Percentiles rank a stretch among this genome's conserved stretches.
Conservation (phyloP, 2,888 invertebrate species). For the Alsophila aescularia region DNA sequence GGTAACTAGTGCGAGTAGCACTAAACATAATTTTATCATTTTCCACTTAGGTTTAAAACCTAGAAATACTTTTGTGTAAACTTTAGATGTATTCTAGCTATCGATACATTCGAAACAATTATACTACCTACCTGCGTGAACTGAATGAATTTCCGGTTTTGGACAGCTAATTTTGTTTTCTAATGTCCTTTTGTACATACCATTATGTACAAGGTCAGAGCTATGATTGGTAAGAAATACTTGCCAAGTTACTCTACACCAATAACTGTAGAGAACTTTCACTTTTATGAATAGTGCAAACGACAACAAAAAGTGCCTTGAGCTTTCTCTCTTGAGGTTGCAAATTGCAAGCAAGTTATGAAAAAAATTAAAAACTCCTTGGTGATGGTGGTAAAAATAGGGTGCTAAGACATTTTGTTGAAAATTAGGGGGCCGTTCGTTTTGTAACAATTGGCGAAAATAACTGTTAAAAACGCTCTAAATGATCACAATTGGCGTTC, state of each 20-base stretch:
- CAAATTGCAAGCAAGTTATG: neutral
- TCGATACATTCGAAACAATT: too few relatives aligned
- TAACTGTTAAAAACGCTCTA: too few relatives aligned
- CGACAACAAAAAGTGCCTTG: neutral
- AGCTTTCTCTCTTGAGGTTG: neutral
- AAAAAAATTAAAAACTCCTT: too few relatives aligned
- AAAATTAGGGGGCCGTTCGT: too few relatives aligned
- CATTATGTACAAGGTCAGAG: slow-evolving; percentile 40
- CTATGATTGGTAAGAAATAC: slow-evolving; percentile 45
- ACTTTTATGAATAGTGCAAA: slow-evolving; percentile 50
- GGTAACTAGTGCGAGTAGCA: slow-evolving; percentile 53
- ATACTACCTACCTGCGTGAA: too few relatives aligned
- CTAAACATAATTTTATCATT: slow-evolving; percentile 60
- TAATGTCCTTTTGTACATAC: slow-evolving; percentile 17
- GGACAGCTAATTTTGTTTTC: slow-evolving; percentile 51
- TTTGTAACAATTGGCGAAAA: too few relatives aligned
- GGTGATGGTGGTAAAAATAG: neutral
- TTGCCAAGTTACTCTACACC: slow-evolving; percentile 31
- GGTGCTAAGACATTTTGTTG: too few relatives aligned
- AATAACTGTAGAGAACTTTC: slow-evolving; percentile 59
- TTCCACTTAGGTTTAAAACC: slow-evolving; percentile 38
- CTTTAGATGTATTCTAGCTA: slow-evolving; percentile 46
- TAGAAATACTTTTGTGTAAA: slow-evolving; percentile 36
- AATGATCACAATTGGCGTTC: too few relatives aligned
- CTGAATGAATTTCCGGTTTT: slow-evolving; percentile 54